Base-by-base conservation (phyloP, 1,140 invertebrate genomes). In the Drosophila truncata region DNA sequence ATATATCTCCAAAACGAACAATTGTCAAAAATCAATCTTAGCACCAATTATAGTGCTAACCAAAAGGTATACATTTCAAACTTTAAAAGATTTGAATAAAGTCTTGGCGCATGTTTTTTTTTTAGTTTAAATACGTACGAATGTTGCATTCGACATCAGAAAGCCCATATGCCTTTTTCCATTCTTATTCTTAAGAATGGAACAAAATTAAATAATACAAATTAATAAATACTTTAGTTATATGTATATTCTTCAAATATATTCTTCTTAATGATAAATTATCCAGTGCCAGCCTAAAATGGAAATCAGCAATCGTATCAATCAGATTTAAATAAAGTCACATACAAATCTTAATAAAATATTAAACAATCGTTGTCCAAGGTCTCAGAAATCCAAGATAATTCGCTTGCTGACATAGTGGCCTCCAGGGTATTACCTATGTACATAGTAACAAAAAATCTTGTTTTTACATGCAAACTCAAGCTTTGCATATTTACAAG, bases 401-500 rank as follows among this genome's bases (percentile, higher is more conserved):
- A 18, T 16, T 37, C 31, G 39, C 25, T 23, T 31, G 37, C 35
- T 61, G 29, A 52, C 27, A 23, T 27, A 20, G 25, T 27, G n/a
- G 8, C 33, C 55, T 10, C 23, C 6, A 20, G 29, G 37, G 23
- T 9, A 23, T 18, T n/a, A n/a, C n/a, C n/a, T n/a, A n/a, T n/a
- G n/a, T 2, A 41, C 18, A 18, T n/a, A n/a, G 33, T n/a, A 47
- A n/a, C 20, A 41, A 46, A 59, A 39, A 42, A 29, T 23, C 27
- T 4, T 14, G 4, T 39, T 54, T 67, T 62, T 46, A 41, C 52
- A 27, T 33, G 55, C 29, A 4, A 39, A 41, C n/a, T 39, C 55
- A 39, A 59, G 47, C 54, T 60, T 50, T 72, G 66, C 52, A 72
- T 50, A 59, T 54, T 25, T 23, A 31, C 14, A 67, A 44, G 37